Base-by-base conservation (phyloP, 2,888 invertebrate genomes). In the Drosophila monieri region DNA sequence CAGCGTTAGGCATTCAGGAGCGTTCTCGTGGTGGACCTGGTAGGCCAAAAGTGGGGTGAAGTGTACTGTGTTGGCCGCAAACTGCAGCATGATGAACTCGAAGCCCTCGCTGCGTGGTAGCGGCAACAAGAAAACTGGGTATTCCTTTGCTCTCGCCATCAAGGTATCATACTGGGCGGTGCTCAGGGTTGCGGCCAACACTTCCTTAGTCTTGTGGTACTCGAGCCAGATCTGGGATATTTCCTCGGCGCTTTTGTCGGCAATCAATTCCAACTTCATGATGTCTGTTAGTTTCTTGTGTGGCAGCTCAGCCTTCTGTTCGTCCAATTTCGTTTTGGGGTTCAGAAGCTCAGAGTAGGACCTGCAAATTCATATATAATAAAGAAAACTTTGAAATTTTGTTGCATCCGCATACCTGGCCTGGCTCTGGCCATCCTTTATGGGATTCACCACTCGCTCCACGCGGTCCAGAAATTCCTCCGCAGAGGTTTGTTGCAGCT, bases 1-100 rank as follows among this genome's bases (percentile, higher is more conserved):
- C 86, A 97, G 92, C 1, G 95, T 96, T 25, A 97, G 92, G 89
- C 97, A 97, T 90, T 97, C 97, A 0, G 97, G 97, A 0, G 97
- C 96, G 92, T 97, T 97, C 91, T 97, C 97, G 86, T 95, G 95
- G 86, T 97, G 96, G 1, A 96, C 94, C 93, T 97, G 97, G 91
- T 95, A 97, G 83, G 96, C 96, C 37, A 97, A 92, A 8, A 97
- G 92, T 0, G 97, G 96, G 1, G 97, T 97, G 89, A 97, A 96
- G 89, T 97, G 97, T 18, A 96, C 94, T 48, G 95, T 93, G 75
- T 95, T 94, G 2, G 93, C 94, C 41, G 93, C 92, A 89, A 94
- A 95, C 89, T 97, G 97, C 54, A 94, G 92, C 92, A 97, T 93
- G 56, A 97, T 94, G 90, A 97, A 97, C 91, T 97, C 97, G 88